Evolutionary conservation across 2,888 invertebrate species (phyloP).

Genomic region (Romanomermis culicivorax): DNA sequence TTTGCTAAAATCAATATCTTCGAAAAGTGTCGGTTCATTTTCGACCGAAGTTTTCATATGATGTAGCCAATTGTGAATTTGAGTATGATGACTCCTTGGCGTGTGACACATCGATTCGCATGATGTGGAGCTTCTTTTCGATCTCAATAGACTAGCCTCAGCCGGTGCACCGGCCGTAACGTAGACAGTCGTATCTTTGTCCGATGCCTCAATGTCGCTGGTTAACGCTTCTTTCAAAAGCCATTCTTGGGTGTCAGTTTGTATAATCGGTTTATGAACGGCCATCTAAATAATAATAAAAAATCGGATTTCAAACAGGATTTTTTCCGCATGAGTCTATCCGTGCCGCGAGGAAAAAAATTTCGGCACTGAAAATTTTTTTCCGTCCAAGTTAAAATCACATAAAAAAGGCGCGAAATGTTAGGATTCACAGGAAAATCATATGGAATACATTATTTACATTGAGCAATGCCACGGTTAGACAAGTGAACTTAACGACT

Average conservation of each 20-base stretch:
- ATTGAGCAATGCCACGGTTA: too few relatives aligned
- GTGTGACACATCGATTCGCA: not conserved
- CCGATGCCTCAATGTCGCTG: not conserved
- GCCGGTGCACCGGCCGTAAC: not conserved
- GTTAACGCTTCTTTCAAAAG: conserved; percentile 8
- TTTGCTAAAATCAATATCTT: conserved; percentile 11
- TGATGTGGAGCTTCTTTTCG: not conserved
- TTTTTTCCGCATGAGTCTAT: too few relatives aligned
- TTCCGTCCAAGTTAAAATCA: too few relatives aligned
- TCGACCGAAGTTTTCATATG: conserved; percentile 10
- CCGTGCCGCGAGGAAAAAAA: too few relatives aligned
- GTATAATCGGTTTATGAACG: not conserved
- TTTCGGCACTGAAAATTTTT: too few relatives aligned
- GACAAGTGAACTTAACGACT: too few relatives aligned
- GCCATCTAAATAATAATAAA: too few relatives aligned
- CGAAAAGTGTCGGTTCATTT: conserved; percentile 10
- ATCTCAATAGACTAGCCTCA: not conserved
- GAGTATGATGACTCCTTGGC: not conserved
- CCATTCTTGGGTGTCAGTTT: conserved; percentile 3
- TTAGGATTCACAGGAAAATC: too few relatives aligned
- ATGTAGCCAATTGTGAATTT: conserved; percentile 8
- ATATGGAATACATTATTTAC: too few relatives aligned
- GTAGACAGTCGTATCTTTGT: not conserved
- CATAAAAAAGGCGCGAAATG: too few relatives aligned
- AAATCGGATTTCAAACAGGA: too few relatives aligned